Base-by-base conservation (phyloP, 2,113 vertebrate species). In the Microcebus ravelobensis region DNA sequence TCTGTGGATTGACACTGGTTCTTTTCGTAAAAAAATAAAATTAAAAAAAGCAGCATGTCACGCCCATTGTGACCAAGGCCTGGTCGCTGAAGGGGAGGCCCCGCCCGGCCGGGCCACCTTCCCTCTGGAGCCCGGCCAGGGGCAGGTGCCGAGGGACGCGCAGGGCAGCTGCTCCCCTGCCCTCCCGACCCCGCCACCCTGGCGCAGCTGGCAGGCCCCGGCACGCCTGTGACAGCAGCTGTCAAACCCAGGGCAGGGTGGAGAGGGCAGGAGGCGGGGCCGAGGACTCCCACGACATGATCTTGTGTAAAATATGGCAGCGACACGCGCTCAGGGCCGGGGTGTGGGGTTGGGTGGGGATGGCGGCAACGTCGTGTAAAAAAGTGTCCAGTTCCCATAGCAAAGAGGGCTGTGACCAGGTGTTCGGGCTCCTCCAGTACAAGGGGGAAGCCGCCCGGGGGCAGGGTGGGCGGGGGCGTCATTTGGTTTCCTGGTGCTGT, bases 401-500 rank as follows among this genome's bases (percentile, higher is more conserved):
- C 97, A 96, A 98, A 98, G 96, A 97, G 96, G 91, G 85, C 88
- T 36, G 77, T 86, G 95, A 89, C 89, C 2, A 59, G 96, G 67
- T 79, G 95, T 90, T 55, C 20, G 48, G 84, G 92, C 88, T 87
- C 87, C 95, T 97, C 96, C 94, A 57, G 96, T 76, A 70, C 80
- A 87, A 67, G 67, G 97, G 86, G 86, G 55, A 79, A 90, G 67
- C 91, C 52, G 73, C 96, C 80, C 45, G 17, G 57, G 79, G 48
- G 86, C 86, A 57, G 93, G 97, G 81, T 74, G 82, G 89, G 97
- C 77, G 73, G 95, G 97, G 97, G 98, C 98, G 97, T 98, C 98
- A 98, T 99, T 99, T 99, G 99, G 98, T 98, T 97, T 98, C 98
- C 97, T 96, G 98, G 97, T 95, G 97, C 92, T 98, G 97, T 97